These are phyloP conservation scores for Paguma larvata DNA, from an alignment of 2,797 vertebrate species.

Conservation along the genomic window DNA sequence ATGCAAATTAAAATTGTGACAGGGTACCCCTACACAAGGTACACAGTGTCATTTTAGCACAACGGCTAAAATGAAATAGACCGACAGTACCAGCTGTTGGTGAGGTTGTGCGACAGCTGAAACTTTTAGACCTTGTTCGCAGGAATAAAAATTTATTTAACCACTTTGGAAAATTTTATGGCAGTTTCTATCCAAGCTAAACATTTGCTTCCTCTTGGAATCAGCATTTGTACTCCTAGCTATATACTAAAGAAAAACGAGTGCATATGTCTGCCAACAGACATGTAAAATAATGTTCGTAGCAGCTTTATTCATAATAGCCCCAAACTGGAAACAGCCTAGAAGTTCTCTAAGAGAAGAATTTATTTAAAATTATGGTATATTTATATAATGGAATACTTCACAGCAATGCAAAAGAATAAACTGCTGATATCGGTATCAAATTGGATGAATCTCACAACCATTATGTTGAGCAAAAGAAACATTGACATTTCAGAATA, in stretches of 20 bases:
- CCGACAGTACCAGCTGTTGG: constrained; percentile 1
- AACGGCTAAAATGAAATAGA: constrained; percentile 39
- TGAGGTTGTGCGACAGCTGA: constrained; percentile 38
- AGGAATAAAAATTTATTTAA: constrained; percentile 3
- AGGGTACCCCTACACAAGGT: neutral
- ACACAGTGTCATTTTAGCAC: neutral
- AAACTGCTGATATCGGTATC: neutral
- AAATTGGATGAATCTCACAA: neutral
- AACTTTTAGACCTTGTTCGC: neutral
- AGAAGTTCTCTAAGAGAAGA: neutral
- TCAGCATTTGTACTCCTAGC: constrained; percentile 39
- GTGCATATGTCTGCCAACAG: neutral
- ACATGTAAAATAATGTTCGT: neutral
- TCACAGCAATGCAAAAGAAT: neutral
- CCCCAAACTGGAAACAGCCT: neutral
- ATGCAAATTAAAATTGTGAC: neutral
- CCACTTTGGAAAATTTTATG: neutral
- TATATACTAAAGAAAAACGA: neutral
- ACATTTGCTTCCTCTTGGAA: constrained; percentile 51
- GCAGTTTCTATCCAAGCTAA: constrained; percentile 13
- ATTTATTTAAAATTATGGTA: neutral
- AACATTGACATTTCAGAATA: neutral
- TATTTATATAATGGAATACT: neutral
- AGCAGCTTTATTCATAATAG: constrained; percentile 36
- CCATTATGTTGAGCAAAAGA: neutral